Evolutionary conservation across 2,888 invertebrate species (phyloP).

Genomic region (Sinohyriopsis cumingii): DNA sequence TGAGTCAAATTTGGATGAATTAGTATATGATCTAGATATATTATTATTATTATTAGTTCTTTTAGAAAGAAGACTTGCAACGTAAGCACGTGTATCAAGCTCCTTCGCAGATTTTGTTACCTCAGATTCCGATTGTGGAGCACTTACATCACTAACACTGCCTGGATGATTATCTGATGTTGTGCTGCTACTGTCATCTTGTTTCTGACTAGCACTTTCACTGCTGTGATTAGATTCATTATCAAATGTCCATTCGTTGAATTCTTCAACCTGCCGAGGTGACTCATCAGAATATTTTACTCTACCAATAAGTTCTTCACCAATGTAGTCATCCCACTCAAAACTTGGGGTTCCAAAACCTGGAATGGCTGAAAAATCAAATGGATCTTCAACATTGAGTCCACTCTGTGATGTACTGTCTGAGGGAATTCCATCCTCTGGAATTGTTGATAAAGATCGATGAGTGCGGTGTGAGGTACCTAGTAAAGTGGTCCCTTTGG

Average conservation of each 20-base stretch:
- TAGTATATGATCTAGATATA: slow-evolving; percentile 16
- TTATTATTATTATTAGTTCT: slow-evolving; percentile 33
- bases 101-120: slow-evolving; percentile 40
- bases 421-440: slow-evolving; percentile 51
- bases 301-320: slow-evolving; percentile 54
- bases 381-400: slow-evolving; percentile 50
- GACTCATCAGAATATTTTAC: slow-evolving; percentile 43
- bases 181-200: slow-evolving; percentile 35
- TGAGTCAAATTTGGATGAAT: slow-evolving; percentile 19
- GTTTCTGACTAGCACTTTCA: slow-evolving; percentile 12
- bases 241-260: slow-evolving; percentile 48
- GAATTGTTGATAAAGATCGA: slow-evolving; percentile 53
- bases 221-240: slow-evolving; percentile 19
- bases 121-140: slow-evolving; percentile 45
- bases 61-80: slow-evolving; percentile 44
- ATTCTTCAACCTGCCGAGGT: slow-evolving; percentile 27
- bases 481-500: slow-evolving; percentile 51
- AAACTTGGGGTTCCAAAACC: slow-evolving; percentile 41
- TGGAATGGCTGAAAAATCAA: slow-evolving; percentile 25
- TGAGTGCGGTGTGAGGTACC: slow-evolving; percentile 44
- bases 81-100: slow-evolving; percentile 43
- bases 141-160: slow-evolving; percentile 18
- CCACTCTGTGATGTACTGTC: slow-evolving; percentile 47
- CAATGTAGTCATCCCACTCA: slow-evolving; percentile 66
- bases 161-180: slow-evolving; percentile 30